These are phyloP conservation scores for Torymus texanus DNA, from an alignment of 2,888 invertebrate species.

Conservation along the genomic window DNA sequence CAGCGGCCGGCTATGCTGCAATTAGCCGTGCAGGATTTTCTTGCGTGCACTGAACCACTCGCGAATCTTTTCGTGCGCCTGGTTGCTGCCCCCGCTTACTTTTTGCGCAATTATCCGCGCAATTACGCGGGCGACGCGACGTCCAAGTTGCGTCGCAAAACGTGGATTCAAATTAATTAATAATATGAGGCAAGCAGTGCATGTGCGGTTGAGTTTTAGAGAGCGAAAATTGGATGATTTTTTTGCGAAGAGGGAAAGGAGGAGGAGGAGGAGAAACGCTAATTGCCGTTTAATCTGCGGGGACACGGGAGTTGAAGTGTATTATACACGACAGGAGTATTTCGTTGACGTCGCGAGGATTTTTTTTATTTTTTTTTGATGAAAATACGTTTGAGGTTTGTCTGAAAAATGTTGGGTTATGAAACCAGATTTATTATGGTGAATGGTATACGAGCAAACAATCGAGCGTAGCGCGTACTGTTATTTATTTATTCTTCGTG, in stretches of 20 bases:
- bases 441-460: no score
- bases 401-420: no score
- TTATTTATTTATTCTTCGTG: no score
- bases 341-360: not conserved
- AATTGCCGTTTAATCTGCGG: conserved; percentile 47
- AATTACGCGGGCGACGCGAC: conserved; percentile 13
- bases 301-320: conserved; percentile 13
- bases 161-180: conserved; percentile 54
- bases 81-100: not conserved
- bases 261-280: conserved; percentile 18
- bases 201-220: conserved; percentile 17
- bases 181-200: conserved; percentile 15
- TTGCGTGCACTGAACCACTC: not conserved
- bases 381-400: no score
- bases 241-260: no score
- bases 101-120: conserved; percentile 50
- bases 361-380: not conserved
- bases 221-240: not conserved
- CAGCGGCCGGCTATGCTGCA: not conserved
- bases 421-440: no score
- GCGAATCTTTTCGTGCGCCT: not conserved
- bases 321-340: conserved; percentile 18
- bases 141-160: not conserved
- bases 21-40: conserved; percentile 37
- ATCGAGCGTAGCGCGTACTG: no score